Evolutionary conservation across 2,113 vertebrate species (phyloP), one percentile per base, ranked within the genome.

Genomic region (Rhynchomys soricoides): DNA sequence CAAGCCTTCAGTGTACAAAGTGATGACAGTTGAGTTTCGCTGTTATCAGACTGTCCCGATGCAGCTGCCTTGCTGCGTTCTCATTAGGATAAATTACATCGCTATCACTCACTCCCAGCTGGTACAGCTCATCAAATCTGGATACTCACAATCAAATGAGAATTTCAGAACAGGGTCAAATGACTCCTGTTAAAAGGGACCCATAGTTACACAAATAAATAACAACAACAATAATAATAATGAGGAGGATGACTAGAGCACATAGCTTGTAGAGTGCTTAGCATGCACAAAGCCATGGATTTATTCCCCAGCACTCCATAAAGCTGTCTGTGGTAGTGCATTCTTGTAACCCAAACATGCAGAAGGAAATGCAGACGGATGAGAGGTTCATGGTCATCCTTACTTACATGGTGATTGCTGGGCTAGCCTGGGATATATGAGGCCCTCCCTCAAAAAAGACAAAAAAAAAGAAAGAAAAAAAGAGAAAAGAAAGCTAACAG

Each of bases 131-230:
- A 78, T 64, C 71, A 68, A 86, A 55, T n/a, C 66, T 55, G 62
- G 29, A 86, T 37, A 77, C 3, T 93, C 40, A 86, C 40, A 50
- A 22, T 75, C 50, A 94, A 95, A 81, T 64, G 2, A 70, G 43
- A 31, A 93, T 77, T 91, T 97, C 75, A 90, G 40, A 94, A 94
- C 12, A 93, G 34, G 89, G 34, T 64, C 86, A 77, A 96, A 95
- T 79, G 57, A 74, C 62, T 78, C 52, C 11, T 86, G 40, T 16
- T 68, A 26, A 92, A 94, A 87, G 55, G 29, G 40, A 45, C 81
- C 52, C 55, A 22, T 21, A 88, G 31, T 12, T 74, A 86, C 43
- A 37, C 62, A 94, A 95, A 74, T 91, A 94, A 95, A 95, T 96
- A 79, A 79, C 52, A 95, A 66, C 12, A 94, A 74, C 37, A 71